phyloP scores from a whole-genome alignment of 2,888 invertebrate species.

The Chrysopilus asiliformis region DNA sequence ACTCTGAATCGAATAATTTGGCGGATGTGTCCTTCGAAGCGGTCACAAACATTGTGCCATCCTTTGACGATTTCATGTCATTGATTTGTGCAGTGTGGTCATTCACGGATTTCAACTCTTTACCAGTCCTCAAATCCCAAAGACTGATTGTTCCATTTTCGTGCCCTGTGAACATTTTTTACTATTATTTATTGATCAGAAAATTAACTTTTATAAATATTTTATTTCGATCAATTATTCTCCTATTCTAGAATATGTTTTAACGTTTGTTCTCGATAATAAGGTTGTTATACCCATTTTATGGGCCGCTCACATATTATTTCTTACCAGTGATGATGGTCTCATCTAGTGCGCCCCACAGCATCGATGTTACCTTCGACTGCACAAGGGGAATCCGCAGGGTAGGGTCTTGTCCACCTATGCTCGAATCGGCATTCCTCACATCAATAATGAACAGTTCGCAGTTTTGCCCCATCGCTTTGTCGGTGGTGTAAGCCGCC shows the following conservation, averaged over 20 bases:
- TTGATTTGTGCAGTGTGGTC: slow-evolving; percentile 82
- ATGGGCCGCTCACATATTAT: too few relatives aligned
- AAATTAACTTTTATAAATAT: background rate
- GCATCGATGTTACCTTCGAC: slow-evolving; percentile 77
- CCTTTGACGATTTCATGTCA: slow-evolving; percentile 90
- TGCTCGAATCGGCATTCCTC: slow-evolving; percentile 57
- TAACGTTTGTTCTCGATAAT: too few relatives aligned
- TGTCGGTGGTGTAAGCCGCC: slow-evolving; percentile 87
- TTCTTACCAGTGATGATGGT: slow-evolving; percentile 72
- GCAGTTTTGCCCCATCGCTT: slow-evolving; percentile 79
- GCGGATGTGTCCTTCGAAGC: slow-evolving; percentile 95
- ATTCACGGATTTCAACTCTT: slow-evolving; percentile 60
- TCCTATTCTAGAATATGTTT: too few relatives aligned
- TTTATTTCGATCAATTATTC: too few relatives aligned
- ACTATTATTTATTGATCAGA: background rate
- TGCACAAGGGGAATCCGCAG: slow-evolving; percentile 66
- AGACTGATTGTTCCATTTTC: slow-evolving; percentile 86
- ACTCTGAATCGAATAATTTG: slow-evolving; percentile 82
- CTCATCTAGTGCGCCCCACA: slow-evolving; percentile 92
- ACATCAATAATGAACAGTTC: slow-evolving; percentile 82
- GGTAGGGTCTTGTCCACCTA: slow-evolving; percentile 56
- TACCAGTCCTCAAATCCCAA: slow-evolving; percentile 85
- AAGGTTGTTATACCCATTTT: too few relatives aligned
- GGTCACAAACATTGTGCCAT: slow-evolving; percentile 91
- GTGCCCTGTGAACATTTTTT: slow-evolving; percentile 56